phyloP scores from a whole-genome alignment of 2,113 vertebrate genomes.

The Psittacara wagleri region DNA sequence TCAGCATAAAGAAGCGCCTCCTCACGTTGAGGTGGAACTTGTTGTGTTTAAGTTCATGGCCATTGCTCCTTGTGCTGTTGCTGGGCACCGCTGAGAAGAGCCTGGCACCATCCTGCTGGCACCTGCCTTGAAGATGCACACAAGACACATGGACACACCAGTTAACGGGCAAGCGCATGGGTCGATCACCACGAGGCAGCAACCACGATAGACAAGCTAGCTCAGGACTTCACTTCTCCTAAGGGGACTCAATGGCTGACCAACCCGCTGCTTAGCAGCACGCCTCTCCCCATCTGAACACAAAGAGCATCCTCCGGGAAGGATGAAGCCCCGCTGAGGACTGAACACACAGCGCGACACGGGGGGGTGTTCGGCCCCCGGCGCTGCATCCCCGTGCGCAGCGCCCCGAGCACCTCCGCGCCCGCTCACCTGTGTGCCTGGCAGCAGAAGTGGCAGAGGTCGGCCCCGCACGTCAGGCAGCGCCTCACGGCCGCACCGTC shows the following conservation, averaged over 20 bases:
- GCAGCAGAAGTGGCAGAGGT: slow-evolving; percentile 91
- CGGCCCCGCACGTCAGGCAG: slow-evolving; percentile 85
- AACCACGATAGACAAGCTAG: not conserved
- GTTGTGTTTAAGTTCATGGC: not conserved
- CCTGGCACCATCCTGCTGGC: not conserved
- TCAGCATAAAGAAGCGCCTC: not conserved
- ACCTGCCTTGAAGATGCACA: not conserved
- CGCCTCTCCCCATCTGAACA: not conserved
- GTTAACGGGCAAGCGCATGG: accelerated
- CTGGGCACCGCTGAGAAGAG: not conserved
- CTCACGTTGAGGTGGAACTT: accelerated
- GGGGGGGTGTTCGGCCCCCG: accelerated
- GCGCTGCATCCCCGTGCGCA: too few species aligned
- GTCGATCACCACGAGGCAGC: accelerated
- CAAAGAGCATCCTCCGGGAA: not conserved
- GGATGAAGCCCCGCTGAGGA: too few species aligned
- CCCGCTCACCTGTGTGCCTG: slow-evolving; percentile 88
- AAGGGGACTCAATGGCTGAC: not conserved
- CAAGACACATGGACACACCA: not conserved
- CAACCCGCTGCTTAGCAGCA: not conserved
- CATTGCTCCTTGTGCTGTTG: not conserved
- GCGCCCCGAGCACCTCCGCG: not conserved
- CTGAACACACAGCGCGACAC: accelerated
- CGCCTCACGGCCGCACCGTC: slow-evolving; percentile 81
- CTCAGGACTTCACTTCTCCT: not conserved